Evolutionary conservation across 2,888 invertebrate species (phyloP).

Genomic region (Norana najaformis): DNA sequence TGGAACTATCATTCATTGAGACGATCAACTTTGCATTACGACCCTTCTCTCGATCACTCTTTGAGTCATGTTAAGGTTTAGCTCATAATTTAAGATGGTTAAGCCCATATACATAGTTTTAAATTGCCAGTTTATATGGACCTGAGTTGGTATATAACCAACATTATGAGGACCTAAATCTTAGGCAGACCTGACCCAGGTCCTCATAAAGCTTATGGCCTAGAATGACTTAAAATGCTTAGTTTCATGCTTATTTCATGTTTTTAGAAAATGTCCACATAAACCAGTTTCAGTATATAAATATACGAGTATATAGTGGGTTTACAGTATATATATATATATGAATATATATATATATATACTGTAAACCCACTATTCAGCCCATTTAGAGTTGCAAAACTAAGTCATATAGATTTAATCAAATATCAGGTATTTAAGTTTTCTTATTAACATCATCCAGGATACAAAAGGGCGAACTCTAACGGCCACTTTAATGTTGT

Average conservation of each 20-base stretch:
- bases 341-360: background rate
- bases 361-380: too few relatives aligned
- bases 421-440: background rate
- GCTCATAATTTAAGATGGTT: too few relatives aligned
- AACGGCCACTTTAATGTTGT: constrained; percentile 67
- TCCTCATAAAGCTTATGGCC: too few relatives aligned
- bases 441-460: constrained; percentile 49
- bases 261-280: too few relatives aligned
- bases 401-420: background rate
- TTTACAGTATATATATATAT: background rate
- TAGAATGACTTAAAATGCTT: too few relatives aligned
- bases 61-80: background rate
- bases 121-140: background rate
- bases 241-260: too few relatives aligned
- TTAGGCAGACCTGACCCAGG: too few relatives aligned
- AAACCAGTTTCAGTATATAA: too few relatives aligned
- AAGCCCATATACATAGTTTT: background rate
- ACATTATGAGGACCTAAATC: background rate
- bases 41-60: constrained; percentile 1
- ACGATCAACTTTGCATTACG: constrained; percentile 48
- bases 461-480: constrained; percentile 67
- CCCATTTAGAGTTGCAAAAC: background rate
- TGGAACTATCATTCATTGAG: constrained; percentile 54
- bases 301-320: too few relatives aligned
- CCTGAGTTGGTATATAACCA: background rate